Evolutionary conservation across 2,888 invertebrate species (phyloP), one percentile per base, ranked within the genome.

Genomic region (Phortica magna): DNA sequence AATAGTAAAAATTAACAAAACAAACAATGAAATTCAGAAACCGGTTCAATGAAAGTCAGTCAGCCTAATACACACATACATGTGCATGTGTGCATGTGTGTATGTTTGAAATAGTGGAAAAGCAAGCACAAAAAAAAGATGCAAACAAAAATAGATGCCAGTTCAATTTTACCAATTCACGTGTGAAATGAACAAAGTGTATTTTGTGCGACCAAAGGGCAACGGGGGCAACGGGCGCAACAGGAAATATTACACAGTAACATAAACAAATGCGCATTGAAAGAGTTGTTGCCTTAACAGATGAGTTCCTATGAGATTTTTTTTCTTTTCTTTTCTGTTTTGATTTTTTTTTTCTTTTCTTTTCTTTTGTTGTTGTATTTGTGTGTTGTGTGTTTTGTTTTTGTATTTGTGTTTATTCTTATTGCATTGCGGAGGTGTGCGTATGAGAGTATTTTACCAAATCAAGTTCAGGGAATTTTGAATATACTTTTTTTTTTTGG

Each of bases 141-240:
- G 39, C n/a, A 68, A 68, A 67, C 10, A 42, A 67, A 22, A 61
- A 61, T 61, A 61, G 61, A 17, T 59, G 17, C 7, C 10, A 59
- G 19, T 61, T 22, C 10, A 48, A 12, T 61, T 80, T 77, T 78
- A 83, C 78, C 81, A 84, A 86, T 85, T 85, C 84, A 88, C 86
- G 85, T 88, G 84, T 85, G 84, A 85, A 85, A 84, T 84, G 83
- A 88, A 84, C 83, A 86, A 85, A 82, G 84, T 88, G 86, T 39
- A 65, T 48, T 48, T 12, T 48, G 48, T 48, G 48, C 48, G 48
- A 53, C 78, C 74, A 74, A 65, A 80, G 76, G 68, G 57, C 43
- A 17, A n/a, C n/a, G 61, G 22, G 22, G 17, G 59, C 14, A 19
- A 43, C 57, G 64, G 39, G 42, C 68, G 39, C 55, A 79, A 80